Base-by-base conservation (phyloP, 2,888 invertebrate species). In the Pollenia labialis region DNA sequence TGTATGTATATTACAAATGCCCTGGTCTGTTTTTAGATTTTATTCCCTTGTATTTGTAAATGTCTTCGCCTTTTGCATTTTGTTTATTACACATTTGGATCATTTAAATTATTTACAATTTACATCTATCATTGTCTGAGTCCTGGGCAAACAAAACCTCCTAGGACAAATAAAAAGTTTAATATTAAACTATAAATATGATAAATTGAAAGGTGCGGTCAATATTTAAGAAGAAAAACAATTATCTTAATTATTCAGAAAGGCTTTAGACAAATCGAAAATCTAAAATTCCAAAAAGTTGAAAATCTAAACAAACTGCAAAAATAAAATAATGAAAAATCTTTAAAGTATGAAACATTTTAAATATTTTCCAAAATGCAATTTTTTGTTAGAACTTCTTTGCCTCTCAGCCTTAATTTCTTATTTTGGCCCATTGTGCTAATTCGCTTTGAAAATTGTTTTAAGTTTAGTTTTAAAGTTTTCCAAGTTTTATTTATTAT, bases 21-120 rank as follows among this genome's bases (percentile, higher is more conserved):
- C 14, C 48, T 68, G 68, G 56, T 23, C 11, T 56, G 44, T 44
- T 9, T 66, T n/a, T 9, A 11, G 11, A 72, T 81, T 56, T 48
- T 52, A 71, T 50, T 54, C 11, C 6, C 32, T 32, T 4, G 4
- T 32, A 32, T 32, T 18, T 52, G 62, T 23, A 23, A 42, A 81
- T 56, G 16, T 14, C 66, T 42, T 68, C 46, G 81, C 66, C 46
- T 62, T 46, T 64, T 64, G 64, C 18, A 56, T 52, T 64, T 81
- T 81, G 64, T 62, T 72, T 74, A 48, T 58, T 56, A 48, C 10
- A 72, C 46, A 46, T 80, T 80, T 72, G 64, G n/a, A 54, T 64
- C 54, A 72, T 72, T 69, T 81, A 23, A 81, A 66, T 64, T 81
- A 72, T 72, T 81, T 64, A n/a, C 40, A 50, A 60, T 69, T 23